Evolutionary conservation across 2,888 invertebrate genomes (phyloP).

Genomic region (Brachyptera putata): DNA sequence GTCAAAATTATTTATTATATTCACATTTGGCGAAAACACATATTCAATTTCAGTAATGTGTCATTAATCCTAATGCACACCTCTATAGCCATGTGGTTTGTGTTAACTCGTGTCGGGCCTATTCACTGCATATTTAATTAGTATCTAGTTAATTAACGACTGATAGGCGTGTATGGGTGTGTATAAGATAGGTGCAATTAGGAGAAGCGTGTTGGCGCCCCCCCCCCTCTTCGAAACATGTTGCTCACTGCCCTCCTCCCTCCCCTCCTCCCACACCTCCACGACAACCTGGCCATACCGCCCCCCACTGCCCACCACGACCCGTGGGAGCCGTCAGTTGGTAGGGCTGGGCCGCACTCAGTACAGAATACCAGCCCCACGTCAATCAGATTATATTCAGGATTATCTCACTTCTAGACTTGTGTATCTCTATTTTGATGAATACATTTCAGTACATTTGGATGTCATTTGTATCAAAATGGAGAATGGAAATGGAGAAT

Average conservation of each 20-base stretch:
- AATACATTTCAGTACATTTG: no score
- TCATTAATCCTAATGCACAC: slow-evolving; percentile 23
- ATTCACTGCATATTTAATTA: slow-evolving; percentile 31
- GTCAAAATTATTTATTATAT: no score
- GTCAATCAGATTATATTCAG: no score
- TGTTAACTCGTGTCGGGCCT: slow-evolving; percentile 22
- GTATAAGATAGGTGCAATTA: slow-evolving; percentile 13
- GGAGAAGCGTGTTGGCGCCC: background rate
- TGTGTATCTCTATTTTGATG: no score
- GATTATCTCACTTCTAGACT: no score
- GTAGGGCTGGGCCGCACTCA: no score
- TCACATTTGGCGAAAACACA: no score
- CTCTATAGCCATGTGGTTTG: background rate
- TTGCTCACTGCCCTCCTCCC: slow-evolving; percentile 9
- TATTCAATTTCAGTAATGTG: slow-evolving; percentile 27
- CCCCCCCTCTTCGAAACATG: background rate
- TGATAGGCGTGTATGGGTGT: slow-evolving; percentile 8
- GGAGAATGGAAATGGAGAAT: no score
- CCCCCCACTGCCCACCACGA: background rate
- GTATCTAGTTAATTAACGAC: background rate
- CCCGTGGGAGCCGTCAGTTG: no score
- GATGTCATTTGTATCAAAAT: no score
- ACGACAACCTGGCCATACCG: background rate
- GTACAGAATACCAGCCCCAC: no score
- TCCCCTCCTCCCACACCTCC: background rate